Evolutionary conservation across 2,797 vertebrate genomes (phyloP), one percentile per base, ranked within the genome.

Genomic region (Spinus olivaceus): DNA sequence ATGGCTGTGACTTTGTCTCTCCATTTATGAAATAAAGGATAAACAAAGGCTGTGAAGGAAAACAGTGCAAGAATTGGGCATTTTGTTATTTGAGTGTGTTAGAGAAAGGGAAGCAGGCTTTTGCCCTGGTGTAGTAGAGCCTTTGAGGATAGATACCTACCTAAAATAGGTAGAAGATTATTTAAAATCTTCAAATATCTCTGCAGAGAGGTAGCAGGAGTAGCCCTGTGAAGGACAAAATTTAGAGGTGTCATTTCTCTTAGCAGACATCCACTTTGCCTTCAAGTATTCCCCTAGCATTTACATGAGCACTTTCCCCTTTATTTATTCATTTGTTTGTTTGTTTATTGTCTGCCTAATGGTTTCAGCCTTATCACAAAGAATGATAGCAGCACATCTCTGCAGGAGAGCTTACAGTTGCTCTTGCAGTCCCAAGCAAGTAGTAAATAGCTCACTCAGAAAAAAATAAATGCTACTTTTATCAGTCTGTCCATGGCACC

Each of bases 361-460:
- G 80, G 79, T 63, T 90, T 90, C 66, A 88, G 82, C 79, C 89
- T 94, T 88, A 91, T 95, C 94, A 63, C 25, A 15, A 44, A 39
- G 47, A 15, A 6, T 14, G 79, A 87, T n/a, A 79, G 79, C 84
- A 67, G 65, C 41, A 6, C 79, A 63, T 79, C 79, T 10, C 61
- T 46, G 51, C 64, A 63, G 66, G 35, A 35, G 42, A 69, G 85
- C 84, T 78, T 32, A 27, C 80, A 73, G 77, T 33, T 66, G 59
- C 85, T 71, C 2, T 4, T 87, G 86, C 81, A 78, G 61, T 46
- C 63, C 57, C 47, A 59, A 78, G 53, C n/a, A 90, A 92, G 70
- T 13, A 73, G 72, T 39, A 92, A 94, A 93, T 56, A 92, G 56
- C 72, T 28, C 49, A 54, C 92, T 90, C 92, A 86, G 88, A 71